Evolutionary conservation across 2,888 invertebrate species (phyloP).

Genomic region (Creontiades dilutus): DNA sequence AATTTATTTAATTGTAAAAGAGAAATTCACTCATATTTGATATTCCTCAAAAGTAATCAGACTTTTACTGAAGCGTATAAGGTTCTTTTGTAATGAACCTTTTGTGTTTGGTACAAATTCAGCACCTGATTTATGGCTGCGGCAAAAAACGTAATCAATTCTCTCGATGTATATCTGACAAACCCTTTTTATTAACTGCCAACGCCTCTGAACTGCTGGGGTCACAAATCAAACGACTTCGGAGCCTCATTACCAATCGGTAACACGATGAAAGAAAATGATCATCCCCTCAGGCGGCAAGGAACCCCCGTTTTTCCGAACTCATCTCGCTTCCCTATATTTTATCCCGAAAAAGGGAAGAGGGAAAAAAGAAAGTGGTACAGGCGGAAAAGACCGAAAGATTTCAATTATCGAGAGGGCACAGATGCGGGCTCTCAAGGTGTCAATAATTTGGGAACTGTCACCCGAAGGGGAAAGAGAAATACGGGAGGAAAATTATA

Average conservation of each 20-base stretch:
- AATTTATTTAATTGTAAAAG: too few species aligned
- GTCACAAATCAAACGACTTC: constrained; percentile 14
- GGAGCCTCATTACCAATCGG: not conserved
- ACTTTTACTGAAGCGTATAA: too few species aligned
- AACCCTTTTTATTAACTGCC: not conserved
- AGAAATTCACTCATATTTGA: too few species aligned
- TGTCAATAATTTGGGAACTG: constrained; percentile 57
- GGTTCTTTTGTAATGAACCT: too few species aligned
- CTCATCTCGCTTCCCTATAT: constrained; percentile 35
- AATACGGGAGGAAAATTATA: constrained; percentile 45
- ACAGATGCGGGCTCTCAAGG: constrained; percentile 55
- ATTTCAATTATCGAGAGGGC: constrained; percentile 60
- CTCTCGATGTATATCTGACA: not conserved
- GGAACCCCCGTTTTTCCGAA: not conserved
- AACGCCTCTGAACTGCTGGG: not conserved
- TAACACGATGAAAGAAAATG: constrained; percentile 14
- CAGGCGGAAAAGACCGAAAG: not conserved
- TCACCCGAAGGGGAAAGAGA: constrained; percentile 14
- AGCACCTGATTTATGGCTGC: too few species aligned
- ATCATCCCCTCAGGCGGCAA: not conserved
- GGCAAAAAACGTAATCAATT: too few species aligned
- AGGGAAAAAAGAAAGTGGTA: not conserved
- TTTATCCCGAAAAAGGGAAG: not conserved
- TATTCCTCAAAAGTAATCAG: too few species aligned
- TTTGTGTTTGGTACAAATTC: too few species aligned